phyloP scores from a whole-genome alignment of 2,797 vertebrate genomes.

The Aselliscus stoliczkanus region DNA sequence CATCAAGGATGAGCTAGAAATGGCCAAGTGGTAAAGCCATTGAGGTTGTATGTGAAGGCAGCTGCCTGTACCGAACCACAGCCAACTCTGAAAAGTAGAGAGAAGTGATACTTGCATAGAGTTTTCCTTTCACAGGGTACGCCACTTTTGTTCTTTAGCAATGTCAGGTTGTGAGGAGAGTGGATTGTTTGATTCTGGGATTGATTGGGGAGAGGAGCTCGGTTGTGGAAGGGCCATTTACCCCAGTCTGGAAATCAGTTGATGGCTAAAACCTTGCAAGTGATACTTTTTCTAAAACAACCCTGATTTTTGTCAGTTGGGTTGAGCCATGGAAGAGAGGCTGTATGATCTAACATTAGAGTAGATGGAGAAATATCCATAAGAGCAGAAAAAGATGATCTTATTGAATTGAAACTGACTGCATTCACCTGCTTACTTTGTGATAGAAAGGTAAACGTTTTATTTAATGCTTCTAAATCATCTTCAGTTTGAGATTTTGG shows the following conservation, averaged over 20 bases:
- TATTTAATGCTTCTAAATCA: slow-evolving; percentile 8
- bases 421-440: background rate
- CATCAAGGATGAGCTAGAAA: slow-evolving; percentile 38
- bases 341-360: background rate
- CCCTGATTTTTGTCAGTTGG: background rate
- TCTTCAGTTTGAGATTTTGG: slow-evolving; percentile 16
- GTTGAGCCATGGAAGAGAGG: background rate
- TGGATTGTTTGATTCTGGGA: background rate
- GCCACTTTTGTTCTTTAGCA: slow-evolving; percentile 6
- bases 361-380: background rate
- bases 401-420: background rate
- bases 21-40: slow-evolving; percentile 47
- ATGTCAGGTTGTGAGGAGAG: background rate
- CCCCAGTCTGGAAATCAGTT: background rate
- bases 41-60: slow-evolving; percentile 38
- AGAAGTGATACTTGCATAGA: slow-evolving; percentile 51
- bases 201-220: background rate
- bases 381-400: background rate
- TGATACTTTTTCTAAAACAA: slow-evolving; percentile 11
- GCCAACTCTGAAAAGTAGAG: slow-evolving; percentile 41
- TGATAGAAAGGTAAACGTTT: background rate
- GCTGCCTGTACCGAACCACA: slow-evolving; percentile 30
- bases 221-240: slow-evolving; percentile 1
- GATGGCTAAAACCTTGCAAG: slow-evolving; percentile 11
- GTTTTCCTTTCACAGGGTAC: background rate